These are phyloP conservation scores for Euspilapteryx auroguttella DNA, from an alignment of 2,888 invertebrate species.

Conservation along the genomic window DNA sequence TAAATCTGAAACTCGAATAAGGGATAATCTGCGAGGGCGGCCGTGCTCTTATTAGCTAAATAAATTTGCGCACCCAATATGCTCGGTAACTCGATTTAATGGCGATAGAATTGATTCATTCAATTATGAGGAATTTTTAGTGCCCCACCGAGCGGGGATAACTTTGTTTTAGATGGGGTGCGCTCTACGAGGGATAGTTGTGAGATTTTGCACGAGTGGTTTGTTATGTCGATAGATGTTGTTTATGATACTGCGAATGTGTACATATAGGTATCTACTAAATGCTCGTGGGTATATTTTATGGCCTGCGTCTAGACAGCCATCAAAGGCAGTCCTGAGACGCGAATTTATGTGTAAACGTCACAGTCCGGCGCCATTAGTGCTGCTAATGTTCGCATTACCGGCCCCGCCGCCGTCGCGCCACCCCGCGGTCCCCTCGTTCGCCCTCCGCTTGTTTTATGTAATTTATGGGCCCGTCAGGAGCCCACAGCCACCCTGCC, in stretches of 20 bases:
- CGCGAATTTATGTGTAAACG: slow-evolving; percentile 54
- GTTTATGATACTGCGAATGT: no score
- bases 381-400: slow-evolving; percentile 56
- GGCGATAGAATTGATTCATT: slow-evolving; percentile 61
- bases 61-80: slow-evolving; percentile 60
- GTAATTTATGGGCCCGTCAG: slow-evolving; percentile 55
- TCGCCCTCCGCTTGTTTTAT: slow-evolving; percentile 60
- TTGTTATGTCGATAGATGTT: no score
- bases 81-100: slow-evolving; percentile 61
- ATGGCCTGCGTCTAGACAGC: no score
- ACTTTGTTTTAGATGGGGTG: slow-evolving; percentile 36
- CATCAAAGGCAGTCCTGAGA: no score
- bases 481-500: no score
- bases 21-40: background rate
- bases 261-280: no score
- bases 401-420: slow-evolving; percentile 26
- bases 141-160: slow-evolving; percentile 45
- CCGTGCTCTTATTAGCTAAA: slow-evolving; percentile 41
- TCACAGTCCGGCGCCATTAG: slow-evolving; percentile 53
- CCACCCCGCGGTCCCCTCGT: slow-evolving; percentile 1
- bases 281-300: no score
- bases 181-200: background rate
- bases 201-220: no score
- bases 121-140: slow-evolving; percentile 61
- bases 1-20: background rate